Conservation (phyloP, 1,140 invertebrate genomes). For the Drosophila seguyi region DNA sequence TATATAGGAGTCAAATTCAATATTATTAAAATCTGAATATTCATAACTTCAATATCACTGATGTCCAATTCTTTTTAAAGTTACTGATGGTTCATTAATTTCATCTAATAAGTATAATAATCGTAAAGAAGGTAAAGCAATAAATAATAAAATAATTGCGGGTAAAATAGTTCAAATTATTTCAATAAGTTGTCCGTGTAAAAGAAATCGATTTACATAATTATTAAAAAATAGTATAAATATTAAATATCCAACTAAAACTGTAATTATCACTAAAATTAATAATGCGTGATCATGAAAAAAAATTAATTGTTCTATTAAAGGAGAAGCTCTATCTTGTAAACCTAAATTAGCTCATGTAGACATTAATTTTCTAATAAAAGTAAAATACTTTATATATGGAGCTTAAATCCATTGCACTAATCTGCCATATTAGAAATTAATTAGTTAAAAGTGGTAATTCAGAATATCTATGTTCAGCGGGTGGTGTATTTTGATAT, state of each 20-base stretch:
- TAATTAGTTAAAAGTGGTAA: constrained; percentile 86
- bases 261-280: constrained; percentile 87
- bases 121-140: constrained; percentile 87
- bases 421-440: constrained; percentile 87
- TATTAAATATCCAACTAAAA: constrained; percentile 88
- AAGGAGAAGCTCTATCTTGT: constrained; percentile 86
- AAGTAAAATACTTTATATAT: constrained; percentile 87
- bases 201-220: constrained; percentile 86
- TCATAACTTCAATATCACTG: constrained; percentile 91
- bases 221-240: constrained; percentile 86
- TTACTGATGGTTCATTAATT: constrained; percentile 86
- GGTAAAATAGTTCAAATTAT: constrained; percentile 88
- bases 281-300: constrained; percentile 87
- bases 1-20: constrained; percentile 89
- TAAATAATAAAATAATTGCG: constrained; percentile 88
- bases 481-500: constrained; percentile 86
- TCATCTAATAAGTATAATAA: constrained; percentile 88
- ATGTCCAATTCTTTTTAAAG: constrained; percentile 88
- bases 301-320: constrained; percentile 88
- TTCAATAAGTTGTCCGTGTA: constrained; percentile 88
- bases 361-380: constrained; percentile 85
- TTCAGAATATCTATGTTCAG: constrained; percentile 87
- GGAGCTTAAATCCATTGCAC: constrained; percentile 87
- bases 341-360: constrained; percentile 86
- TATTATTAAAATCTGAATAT: constrained; percentile 87